These are phyloP conservation scores for Myodes glareolus DNA, from an alignment of 2,113 vertebrate genomes.

Conservation along the genomic window DNA sequence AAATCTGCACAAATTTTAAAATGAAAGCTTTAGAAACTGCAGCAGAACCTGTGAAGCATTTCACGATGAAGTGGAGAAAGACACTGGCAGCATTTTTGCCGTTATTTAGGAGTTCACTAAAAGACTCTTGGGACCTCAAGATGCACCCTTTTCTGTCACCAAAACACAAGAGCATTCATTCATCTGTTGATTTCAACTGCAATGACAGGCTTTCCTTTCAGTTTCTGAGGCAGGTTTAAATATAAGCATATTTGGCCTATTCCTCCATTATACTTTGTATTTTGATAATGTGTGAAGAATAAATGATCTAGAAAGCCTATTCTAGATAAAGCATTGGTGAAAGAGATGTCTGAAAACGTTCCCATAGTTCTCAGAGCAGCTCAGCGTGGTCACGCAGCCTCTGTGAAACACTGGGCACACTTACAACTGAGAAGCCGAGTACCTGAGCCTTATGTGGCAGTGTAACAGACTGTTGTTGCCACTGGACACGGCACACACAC, in stretches of 20 bases:
- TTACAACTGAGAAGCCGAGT: neutral
- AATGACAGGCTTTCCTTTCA: neutral
- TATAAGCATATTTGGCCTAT: neutral
- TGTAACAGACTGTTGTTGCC: neutral
- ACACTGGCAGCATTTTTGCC: neutral
- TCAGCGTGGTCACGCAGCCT: neutral
- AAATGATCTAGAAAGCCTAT: neutral
- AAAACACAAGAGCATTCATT: neutral
- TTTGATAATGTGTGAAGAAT: neutral
- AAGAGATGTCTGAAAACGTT: constrained; percentile 15
- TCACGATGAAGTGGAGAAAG: neutral
- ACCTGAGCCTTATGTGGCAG: neutral
- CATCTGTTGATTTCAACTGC: neutral
- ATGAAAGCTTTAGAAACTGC: neutral
- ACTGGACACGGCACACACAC: neutral
- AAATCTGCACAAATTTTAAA: neutral
- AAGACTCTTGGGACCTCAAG: neutral
- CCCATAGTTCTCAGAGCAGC: neutral
- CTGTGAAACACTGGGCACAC: neutral
- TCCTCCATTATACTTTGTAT: neutral
- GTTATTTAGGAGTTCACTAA: neutral
- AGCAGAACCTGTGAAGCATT: neutral
- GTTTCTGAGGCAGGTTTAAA: neutral
- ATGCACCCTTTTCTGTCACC: neutral
- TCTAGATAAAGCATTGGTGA: constrained; percentile 10